Evolutionary conservation across 30 jellyfish, hydroid and myxozoan species (phyloP).

Genomic region (Cassiopea andromeda): DNA sequence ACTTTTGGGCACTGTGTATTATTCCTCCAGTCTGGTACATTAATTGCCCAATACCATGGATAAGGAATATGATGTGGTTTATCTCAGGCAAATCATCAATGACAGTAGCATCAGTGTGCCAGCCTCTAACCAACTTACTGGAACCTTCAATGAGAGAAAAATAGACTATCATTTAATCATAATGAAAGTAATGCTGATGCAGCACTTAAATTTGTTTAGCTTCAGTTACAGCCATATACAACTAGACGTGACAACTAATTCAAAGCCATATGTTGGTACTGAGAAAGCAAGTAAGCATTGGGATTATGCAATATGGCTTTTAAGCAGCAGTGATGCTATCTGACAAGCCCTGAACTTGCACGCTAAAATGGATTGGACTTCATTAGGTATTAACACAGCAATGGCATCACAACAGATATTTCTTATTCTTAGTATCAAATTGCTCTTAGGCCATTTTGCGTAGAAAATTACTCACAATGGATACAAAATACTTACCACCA

Average conservation of each 20-base stretch:
- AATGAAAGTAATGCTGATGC: neutral
- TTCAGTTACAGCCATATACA: neutral
- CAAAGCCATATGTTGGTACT: no score
- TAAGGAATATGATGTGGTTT: constrained; percentile 73
- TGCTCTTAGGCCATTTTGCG: no score
- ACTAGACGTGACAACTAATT: no score
- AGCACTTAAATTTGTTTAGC: neutral
- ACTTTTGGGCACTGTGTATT: constrained; percentile 83
- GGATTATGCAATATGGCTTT: no score
- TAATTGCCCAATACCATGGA: constrained; percentile 97
- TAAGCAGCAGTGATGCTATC: no score
- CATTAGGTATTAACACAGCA: no score
- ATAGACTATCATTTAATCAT: neutral
- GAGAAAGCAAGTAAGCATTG: no score
- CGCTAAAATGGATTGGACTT: no score
- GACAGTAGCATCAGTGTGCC: constrained; percentile 68
- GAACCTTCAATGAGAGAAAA: constrained; percentile 2
- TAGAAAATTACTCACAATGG: no score
- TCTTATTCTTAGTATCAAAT: no score
- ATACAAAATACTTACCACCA: constrained; percentile 54
- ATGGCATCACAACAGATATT: no score
- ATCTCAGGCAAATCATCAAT: constrained; percentile 75
- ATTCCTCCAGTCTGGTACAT: constrained; percentile 86
- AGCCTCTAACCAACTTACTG: constrained; percentile 74
- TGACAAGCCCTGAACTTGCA: no score